Evolutionary conservation across 2,888 invertebrate species (phyloP), one percentile per base, ranked within the genome.

Genomic region (Hypomecis atomaria): DNA sequence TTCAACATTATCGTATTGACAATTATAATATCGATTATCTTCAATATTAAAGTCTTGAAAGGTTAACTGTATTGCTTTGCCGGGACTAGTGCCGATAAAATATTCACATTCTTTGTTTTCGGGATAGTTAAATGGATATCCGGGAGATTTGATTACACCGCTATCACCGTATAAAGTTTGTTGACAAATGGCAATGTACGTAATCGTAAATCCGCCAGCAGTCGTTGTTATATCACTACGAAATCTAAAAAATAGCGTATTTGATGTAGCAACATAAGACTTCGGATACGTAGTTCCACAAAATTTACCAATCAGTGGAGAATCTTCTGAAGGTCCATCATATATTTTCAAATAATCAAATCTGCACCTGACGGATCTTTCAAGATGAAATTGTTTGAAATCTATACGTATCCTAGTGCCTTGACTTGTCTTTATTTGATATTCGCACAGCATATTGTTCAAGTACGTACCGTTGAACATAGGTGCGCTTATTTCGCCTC

Each of bases 101-200:
- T 96, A 98, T 42, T 93, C 89, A 75, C 98, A 98, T 0, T 93
- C 84, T 74, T 93, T 89, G 57, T 94, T 91, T 10, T 84, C 86
- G 2, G 95, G 94, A 82, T 97, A 97, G 36, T 85, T 78, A 49
- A 93, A 87, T 0, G 98, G 98, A 88, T 96, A 97, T 67, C 95
- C 95, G 0, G 97, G 96, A 5, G 97, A 96, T 59, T 90, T 93
- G 5, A 98, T 87, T 34, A 94, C 78, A 5, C 96, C 97, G 38
- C 90, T 91, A 0, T 92, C 86, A 0, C 93, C 94, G 0, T 90
- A 88, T 71, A 94, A 95, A 54, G 71, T 78, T 69, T 83, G 79
- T 42, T 82, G 79, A 71, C 92, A 92, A n/a, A 90, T 47, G 5
- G 85, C 76, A 72, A 89, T 78, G 66, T 88, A 92, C 2, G 75